Conservation (phyloP, 2,888 invertebrate species). For the Tyria jacobaeae region DNA sequence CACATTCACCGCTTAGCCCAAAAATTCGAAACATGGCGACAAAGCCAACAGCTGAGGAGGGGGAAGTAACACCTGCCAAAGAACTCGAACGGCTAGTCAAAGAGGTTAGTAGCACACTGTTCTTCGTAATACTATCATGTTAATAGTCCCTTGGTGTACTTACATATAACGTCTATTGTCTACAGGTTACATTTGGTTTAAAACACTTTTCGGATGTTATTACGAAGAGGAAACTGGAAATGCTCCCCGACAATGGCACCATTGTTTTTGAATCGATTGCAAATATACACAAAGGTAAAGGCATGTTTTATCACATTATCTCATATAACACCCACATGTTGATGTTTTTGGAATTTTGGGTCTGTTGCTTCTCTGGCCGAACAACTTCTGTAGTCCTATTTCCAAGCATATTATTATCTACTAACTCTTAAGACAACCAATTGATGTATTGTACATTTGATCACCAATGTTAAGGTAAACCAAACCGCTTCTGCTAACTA, state of each 20-base stretch:
- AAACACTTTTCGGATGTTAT: constrained; percentile 97
- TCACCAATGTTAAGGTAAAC: too few relatives aligned
- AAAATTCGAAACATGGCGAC: constrained; percentile 83
- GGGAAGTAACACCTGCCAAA: constrained; percentile 89
- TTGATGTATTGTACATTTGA: too few relatives aligned
- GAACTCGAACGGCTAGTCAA: constrained; percentile 92
- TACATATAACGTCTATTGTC: constrained; percentile 34
- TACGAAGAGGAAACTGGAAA: constrained; percentile 95
- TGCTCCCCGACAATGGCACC: constrained; percentile 97
- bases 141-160: constrained; percentile 20
- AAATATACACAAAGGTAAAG: constrained; percentile 91
- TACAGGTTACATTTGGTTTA: constrained; percentile 85
- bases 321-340: constrained; percentile 2
- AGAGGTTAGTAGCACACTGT: constrained; percentile 76
- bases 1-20: constrained; percentile 89
- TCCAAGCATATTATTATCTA: too few relatives aligned
- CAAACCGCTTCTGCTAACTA: too few relatives aligned
- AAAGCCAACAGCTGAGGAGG: constrained; percentile 85
- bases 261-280: constrained; percentile 97
- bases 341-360: constrained; percentile 13
- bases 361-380: background rate
- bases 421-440: too few relatives aligned
- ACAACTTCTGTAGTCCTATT: background rate
- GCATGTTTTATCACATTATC: constrained; percentile 12
- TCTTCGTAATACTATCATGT: constrained; percentile 16